Base-by-base conservation (phyloP, 2,888 invertebrate genomes). In the Acrocera orbiculus region DNA sequence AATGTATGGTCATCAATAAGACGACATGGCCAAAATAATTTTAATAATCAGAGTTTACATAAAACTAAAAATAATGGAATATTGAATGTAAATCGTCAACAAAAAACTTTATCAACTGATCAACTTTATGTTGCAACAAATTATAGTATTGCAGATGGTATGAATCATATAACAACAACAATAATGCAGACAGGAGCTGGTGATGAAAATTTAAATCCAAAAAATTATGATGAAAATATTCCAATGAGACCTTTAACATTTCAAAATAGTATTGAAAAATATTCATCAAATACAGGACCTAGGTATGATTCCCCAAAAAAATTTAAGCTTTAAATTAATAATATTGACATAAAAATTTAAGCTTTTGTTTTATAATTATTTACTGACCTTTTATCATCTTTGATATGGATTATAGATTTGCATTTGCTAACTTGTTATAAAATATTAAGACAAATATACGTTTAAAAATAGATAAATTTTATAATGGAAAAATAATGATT, bases 1-100 rank as follows among this genome's bases (percentile, higher is more conserved):
- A 89, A 82, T 49, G 89, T 93, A 19, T 90, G 90, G 89, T 87
- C 89, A 7, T 87, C 89, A 40, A 82, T 92, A 67, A 69, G 83
- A 50, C 70, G 82, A 39, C 80, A 79, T 47, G 72, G 70, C 5
- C 65, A 66, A 28, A 53, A 48, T 22, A 52, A 53, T 16, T 56
- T 58, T 40, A 46, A 49, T 1, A 40, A 47, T 1, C 39, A 41
- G 23, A 51, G 54, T 16, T 49, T 46, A 34, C 47, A 46, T 32
- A 50, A 49, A 42, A 48, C 51, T n/a, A 23, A 16, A 15, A 17
- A 24, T 9, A 24, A 24, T 14, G 11, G 24, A 6, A 17, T 31
- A 3, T 16, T 17, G 24, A 27, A 15, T 3, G 25, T 27, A 25
- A 11, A 23, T 23, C 11, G 26, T 26, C 19, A 13, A 8, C 35